A percentile compares a stretch with the other conserved stretches of the same genome.
These are phyloP conservation scores for Octodon degus DNA, from an alignment of 2,113 vertebrate species.

Conservation along the genomic window DNA sequence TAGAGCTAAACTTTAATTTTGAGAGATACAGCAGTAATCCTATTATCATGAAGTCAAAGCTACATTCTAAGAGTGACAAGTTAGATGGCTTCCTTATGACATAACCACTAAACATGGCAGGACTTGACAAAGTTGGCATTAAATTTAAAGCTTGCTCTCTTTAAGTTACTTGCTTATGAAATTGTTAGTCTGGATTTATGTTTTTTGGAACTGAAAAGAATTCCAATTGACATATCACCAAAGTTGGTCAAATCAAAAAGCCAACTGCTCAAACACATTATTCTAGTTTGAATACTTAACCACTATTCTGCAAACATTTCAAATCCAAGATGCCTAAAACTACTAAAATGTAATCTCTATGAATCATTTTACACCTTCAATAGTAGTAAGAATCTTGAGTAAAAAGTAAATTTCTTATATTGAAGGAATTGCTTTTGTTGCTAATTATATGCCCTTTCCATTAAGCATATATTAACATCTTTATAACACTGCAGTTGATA, in stretches of 20 bases:
- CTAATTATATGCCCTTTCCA: background rate
- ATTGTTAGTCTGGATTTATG: background rate
- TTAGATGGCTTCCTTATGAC: background rate
- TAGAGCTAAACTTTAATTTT: background rate
- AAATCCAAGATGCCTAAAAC: background rate
- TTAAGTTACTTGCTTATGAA: background rate
- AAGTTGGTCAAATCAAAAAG: background rate
- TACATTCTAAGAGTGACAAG: background rate
- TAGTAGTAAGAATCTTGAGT: slow-evolving; percentile 1
- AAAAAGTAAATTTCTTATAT: slow-evolving; percentile 14
- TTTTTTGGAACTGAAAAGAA: background rate
- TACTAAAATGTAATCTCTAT: background rate
- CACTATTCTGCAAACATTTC: background rate
- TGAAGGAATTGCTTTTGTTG: slow-evolving; percentile 28
- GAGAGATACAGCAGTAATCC: background rate
- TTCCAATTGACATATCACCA: background rate
- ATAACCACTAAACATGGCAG: background rate
- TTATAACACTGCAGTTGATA: slow-evolving; percentile 40
- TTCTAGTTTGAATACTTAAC: background rate
- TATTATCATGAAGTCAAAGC: background rate
- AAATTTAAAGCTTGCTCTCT: background rate
- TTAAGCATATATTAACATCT: slow-evolving; percentile 61
- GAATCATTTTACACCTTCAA: slow-evolving; percentile 52
- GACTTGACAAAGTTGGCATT: background rate
- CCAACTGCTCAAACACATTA: background rate